Percentiles rank a stretch among this genome's conserved stretches.
Evolutionary conservation across 2,888 invertebrate genomes (phyloP).

Genomic region (Agriopis aurantiaria): DNA sequence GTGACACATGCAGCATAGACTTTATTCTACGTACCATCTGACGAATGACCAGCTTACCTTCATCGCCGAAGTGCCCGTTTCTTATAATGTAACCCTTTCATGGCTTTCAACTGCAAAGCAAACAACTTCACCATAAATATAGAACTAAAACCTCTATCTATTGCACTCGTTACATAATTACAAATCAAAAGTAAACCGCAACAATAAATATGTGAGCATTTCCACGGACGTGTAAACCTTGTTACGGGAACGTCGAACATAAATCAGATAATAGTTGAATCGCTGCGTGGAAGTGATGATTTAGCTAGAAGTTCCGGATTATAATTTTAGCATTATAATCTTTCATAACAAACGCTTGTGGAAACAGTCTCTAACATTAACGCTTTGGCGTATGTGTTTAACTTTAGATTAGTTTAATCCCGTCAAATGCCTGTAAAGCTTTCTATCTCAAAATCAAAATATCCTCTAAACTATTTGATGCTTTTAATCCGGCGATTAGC

Average conservation of each 20-base stretch:
- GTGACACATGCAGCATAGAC: too few species aligned
- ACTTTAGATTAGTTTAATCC: slow-evolving; percentile 6
- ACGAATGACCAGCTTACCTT: neutral
- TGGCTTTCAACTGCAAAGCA: slow-evolving; percentile 7
- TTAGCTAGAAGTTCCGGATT: too few species aligned
- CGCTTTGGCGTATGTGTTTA: neutral
- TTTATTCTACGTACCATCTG: neutral
- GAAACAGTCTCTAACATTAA: neutral
- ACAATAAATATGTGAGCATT: neutral
- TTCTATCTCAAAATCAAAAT: slow-evolving; percentile 1
- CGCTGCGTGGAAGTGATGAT: too few species aligned
- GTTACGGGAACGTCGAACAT: neutral
- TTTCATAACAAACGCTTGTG: neutral
- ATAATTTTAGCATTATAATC: too few species aligned
- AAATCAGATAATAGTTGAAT: too few species aligned
- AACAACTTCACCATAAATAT: slow-evolving; percentile 27
- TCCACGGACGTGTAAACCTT: neutral
- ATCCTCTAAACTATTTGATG: neutral
- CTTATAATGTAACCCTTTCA: slow-evolving; percentile 13
- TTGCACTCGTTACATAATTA: slow-evolving; percentile 35
- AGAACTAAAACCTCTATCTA: slow-evolving; percentile 19
- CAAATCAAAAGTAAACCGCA: slow-evolving; percentile 1
- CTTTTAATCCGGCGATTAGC: slow-evolving; percentile 10
- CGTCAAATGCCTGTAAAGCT: neutral
- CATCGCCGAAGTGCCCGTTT: neutral